Conservation (phyloP, 2,797 vertebrate species). For the Heliangelus exortis region DNA sequence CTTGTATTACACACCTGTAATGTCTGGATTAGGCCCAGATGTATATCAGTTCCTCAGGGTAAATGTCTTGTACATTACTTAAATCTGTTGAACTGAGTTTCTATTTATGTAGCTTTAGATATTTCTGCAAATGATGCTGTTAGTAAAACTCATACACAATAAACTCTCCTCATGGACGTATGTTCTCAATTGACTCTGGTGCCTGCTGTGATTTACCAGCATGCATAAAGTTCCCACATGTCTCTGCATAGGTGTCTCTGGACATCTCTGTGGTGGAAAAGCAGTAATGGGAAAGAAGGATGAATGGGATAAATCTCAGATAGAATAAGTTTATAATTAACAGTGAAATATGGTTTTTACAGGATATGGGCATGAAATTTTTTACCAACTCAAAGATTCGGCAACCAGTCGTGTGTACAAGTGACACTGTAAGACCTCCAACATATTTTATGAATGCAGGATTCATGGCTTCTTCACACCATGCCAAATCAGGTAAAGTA, state of each 20-base stretch:
- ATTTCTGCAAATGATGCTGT: not conserved
- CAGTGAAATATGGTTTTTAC: not conserved
- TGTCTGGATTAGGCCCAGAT: constrained; percentile 68
- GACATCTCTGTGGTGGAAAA: not conserved
- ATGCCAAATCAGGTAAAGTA: constrained; percentile 32
- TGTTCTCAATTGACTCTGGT: not conserved
- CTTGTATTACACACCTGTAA: constrained; percentile 77
- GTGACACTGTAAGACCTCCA: constrained; percentile 12
- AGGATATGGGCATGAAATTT: constrained; percentile 77
- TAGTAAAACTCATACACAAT: not conserved
- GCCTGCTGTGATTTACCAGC: not conserved
- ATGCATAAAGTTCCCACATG: not conserved
- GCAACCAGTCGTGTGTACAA: constrained; percentile 70
- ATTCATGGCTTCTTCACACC: not conserved
- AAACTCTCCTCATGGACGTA: not conserved
- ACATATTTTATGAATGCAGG: not conserved
- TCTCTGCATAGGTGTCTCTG: not conserved
- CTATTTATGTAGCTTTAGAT: not conserved
- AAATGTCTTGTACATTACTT: constrained; percentile 5
- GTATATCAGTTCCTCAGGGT: constrained; percentile 72
- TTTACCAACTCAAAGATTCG: constrained; percentile 75
- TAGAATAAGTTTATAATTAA: not conserved
- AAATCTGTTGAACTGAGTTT: not conserved
- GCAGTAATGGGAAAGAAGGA: not conserved
- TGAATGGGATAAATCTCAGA: not conserved